Conservation (phyloP, 2,888 invertebrate species). For the Trilocha varians region DNA sequence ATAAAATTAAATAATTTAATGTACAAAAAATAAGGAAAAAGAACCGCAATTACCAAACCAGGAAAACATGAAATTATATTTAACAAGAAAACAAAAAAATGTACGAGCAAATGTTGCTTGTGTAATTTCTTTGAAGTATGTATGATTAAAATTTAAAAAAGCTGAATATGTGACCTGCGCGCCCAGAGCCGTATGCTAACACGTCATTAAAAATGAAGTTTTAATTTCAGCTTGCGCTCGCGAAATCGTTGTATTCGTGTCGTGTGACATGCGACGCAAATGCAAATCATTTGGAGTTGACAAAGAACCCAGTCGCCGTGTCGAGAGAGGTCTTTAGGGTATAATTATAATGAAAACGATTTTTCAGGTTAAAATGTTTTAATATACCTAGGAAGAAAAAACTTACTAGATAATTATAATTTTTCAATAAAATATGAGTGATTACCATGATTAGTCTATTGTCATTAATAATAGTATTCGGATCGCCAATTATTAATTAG, state of each 20-base stretch:
- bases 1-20: background rate
- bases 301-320: conserved; percentile 3
- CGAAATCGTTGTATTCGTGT: conserved; percentile 13
- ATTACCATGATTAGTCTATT: too few relatives aligned
- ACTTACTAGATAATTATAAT: too few relatives aligned
- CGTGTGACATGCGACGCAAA: conserved; percentile 25
- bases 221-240: conserved; percentile 42
- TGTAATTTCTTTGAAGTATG: background rate
- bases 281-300: conserved; percentile 32
- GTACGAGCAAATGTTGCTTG: background rate
- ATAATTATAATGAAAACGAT: background rate
- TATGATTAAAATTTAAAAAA: background rate
- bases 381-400: too few relatives aligned
- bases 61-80: background rate
- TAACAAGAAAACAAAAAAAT: background rate
- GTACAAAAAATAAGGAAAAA: background rate
- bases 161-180: conserved; percentile 4
- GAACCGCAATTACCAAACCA: background rate
- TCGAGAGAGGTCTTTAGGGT: background rate
- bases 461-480: too few relatives aligned
- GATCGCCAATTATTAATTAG: too few relatives aligned
- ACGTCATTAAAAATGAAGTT: conserved; percentile 63
- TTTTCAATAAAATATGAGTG: too few relatives aligned
- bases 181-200: conserved; percentile 36
- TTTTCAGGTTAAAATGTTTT: too few relatives aligned